Evolutionary conservation across 2,797 vertebrate genomes (phyloP), one percentile per base, ranked within the genome.

Genomic region (Choloepus didactylus): DNA sequence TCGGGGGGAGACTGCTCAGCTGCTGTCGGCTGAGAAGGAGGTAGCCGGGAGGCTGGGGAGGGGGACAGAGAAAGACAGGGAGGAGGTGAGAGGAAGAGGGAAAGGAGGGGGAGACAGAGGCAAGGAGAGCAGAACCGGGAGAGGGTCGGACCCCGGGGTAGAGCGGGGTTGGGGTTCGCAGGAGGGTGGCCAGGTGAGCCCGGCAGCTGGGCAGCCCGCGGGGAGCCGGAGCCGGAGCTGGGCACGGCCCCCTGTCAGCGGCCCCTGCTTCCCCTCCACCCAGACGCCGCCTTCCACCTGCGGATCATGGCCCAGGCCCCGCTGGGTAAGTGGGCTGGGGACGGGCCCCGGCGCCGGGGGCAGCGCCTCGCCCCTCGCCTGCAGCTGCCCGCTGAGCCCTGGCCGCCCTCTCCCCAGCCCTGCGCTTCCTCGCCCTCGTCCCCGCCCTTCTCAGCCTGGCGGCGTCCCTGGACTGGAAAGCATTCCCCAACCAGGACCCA

Each of bases 401-500:
- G 14, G 79, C 51, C 41, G 92, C 46, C 38, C 29, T 27, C 23
- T 59, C 77, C 54, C 66, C 89, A 97, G 97, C 91, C 51, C 70
- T 69, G 81, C 70, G 15, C 82, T 83, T 96, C 90, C 86, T 94
- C 0, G 6, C 27, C 54, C 80, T 96, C 6, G 19, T 31, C 46
- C 46, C 90, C 31, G 0, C 85, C 67, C 56, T 96, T 59, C 89
- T 96, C 29, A 25, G 91, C 79, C 94, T 97, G 87, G 80, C 2
- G 10, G 72, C 80, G 56, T 95, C 91, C 44, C 72, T 85, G 35
- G 64, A 93, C 16, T 85, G 93, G 94, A 94, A 83, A 70, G 25
- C 18, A 0, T 38, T 66, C 44, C 85, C 75, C 19, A 31, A 10
- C 14, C 97, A 96, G 11, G 98, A 99, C 97, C 98, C 98, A 38